These are phyloP conservation scores for Drosophila longiperda DNA, from an alignment of 2,888 invertebrate species.

Conservation along the genomic window DNA sequence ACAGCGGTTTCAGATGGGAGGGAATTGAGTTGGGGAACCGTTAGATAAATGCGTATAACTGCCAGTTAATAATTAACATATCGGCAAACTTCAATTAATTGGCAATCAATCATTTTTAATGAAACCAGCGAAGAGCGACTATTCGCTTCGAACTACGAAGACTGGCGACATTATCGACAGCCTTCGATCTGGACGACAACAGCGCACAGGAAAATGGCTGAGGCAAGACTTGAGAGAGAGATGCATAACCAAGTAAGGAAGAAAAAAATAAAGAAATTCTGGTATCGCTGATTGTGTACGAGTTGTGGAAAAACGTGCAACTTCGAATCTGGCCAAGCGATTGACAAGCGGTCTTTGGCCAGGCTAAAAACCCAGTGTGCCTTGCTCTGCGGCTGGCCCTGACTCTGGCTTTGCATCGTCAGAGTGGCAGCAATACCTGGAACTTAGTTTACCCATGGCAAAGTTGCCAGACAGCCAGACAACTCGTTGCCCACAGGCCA, in stretches of 20 bases:
- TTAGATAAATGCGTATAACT: slow-evolving; percentile 55
- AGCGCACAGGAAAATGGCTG: slow-evolving; percentile 23
- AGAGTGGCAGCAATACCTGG: slow-evolving; percentile 54
- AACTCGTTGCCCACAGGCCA: slow-evolving; percentile 26
- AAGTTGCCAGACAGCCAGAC: slow-evolving; percentile 56
- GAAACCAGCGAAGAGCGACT: slow-evolving; percentile 54
- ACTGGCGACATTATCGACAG: slow-evolving; percentile 70
- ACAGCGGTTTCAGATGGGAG: background rate
- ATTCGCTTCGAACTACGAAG: slow-evolving; percentile 13
- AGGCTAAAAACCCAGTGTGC: slow-evolving; percentile 3
- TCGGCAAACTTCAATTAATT: slow-evolving; percentile 82
- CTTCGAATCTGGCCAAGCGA: slow-evolving; percentile 58
- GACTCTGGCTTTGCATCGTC: slow-evolving; percentile 3
- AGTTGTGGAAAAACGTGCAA: slow-evolving; percentile 51
- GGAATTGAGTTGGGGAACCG: slow-evolving; percentile 14
- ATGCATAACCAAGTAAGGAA: slow-evolving; percentile 12
- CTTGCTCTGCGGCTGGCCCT: background rate
- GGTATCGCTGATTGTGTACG: slow-evolving; percentile 43
- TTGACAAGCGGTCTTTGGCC: slow-evolving; percentile 71
- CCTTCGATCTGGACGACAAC: slow-evolving; percentile 64
- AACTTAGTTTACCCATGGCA: slow-evolving; percentile 40
- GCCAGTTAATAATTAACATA: slow-evolving; percentile 76
- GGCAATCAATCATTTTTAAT: slow-evolving; percentile 83
- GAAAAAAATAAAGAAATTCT: slow-evolving; percentile 46
- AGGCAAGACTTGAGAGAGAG: slow-evolving; percentile 8